Evolutionary conservation across 1,140 invertebrate genomes (phyloP).

Genomic region (Hyles euphorbiae): DNA sequence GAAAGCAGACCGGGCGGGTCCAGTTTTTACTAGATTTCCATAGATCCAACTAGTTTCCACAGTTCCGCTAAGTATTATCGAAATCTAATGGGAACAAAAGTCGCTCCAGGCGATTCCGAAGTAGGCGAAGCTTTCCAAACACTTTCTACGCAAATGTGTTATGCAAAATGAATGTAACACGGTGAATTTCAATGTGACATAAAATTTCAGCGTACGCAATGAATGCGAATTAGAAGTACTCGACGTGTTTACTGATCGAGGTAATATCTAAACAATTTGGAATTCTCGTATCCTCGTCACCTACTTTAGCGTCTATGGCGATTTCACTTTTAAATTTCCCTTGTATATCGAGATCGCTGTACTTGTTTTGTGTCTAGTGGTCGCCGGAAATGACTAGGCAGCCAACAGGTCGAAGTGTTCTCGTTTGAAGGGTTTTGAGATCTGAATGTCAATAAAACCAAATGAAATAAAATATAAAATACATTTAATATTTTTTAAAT

Average conservation of each 20-base stretch:
- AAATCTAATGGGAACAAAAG: conserved; percentile 55
- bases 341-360: too few species aligned
- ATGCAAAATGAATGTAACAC: conserved; percentile 67
- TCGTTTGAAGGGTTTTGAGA: neutral
- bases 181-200: conserved; percentile 60
- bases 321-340: too few species aligned
- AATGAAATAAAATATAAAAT: too few species aligned
- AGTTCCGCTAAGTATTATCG: conserved; percentile 47
- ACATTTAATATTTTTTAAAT: too few species aligned
- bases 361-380: too few species aligned
- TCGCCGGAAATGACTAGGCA: too few species aligned
- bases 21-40: conserved; percentile 63
- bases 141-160: conserved; percentile 69
- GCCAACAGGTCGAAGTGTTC: too few species aligned
- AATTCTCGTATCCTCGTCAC: conserved; percentile 1
- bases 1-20: conserved; percentile 54
- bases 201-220: conserved; percentile 33
- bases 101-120: conserved; percentile 57
- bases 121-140: conserved; percentile 67
- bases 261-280: neutral
- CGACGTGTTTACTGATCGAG: conserved; percentile 22
- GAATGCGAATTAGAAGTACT: conserved; percentile 45
- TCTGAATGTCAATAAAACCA: too few species aligned
- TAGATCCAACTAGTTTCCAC: conserved; percentile 51
- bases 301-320: too few species aligned